Base-by-base conservation (phyloP, 1,140 invertebrate species). In the Centruroides vittatus region DNA sequence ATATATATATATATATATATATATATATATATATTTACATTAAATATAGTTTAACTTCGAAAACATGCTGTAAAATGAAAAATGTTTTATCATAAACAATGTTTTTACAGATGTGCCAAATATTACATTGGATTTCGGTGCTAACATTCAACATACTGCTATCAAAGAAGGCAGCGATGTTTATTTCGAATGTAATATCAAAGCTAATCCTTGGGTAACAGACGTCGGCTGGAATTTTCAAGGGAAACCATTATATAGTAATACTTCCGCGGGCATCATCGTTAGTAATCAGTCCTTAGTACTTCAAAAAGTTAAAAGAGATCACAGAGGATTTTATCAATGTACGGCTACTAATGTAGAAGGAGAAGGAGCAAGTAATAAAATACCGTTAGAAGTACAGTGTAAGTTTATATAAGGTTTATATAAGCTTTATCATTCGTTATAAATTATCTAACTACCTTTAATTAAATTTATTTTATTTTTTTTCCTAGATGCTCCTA, bases 121-220 rank as follows among this genome's bases (percentile, higher is more conserved):
- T 46, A 35, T 68, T 9, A 65, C 62, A 52, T 48, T 70, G 10
- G 61, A 61, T 8, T 56, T 70, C 12, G 69, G 69, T 12, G 61
- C 67, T 8, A 68, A 65, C 57, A 76, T 93, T 59, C 86, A 88
- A 67, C 84, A 87, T 12, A 82, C 86, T 64, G 88, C 90, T 76
- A 93, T 79, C 57, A 73, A 76, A 63, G 77, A 79, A 68, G 87
- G 86, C 9, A 86, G 86, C 53, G 89, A 92, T 74, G 88, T 93
- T 54, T 92, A 90, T 73, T 86, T 93, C 68, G 89, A 92, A 74
- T 92, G 89, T 74, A 87, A 85, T 71, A 67, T 67, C 13, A 61
- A 61, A 10, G 66, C 66, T 47, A 66, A 67, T 61, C 66, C 66
- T 13, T 67, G 66, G 66, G 66, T 67, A 4, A 56, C 62, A 35